These are phyloP conservation scores for Azorinus chamasolen DNA, from an alignment of 2,888 invertebrate species.

Conservation along the genomic window DNA sequence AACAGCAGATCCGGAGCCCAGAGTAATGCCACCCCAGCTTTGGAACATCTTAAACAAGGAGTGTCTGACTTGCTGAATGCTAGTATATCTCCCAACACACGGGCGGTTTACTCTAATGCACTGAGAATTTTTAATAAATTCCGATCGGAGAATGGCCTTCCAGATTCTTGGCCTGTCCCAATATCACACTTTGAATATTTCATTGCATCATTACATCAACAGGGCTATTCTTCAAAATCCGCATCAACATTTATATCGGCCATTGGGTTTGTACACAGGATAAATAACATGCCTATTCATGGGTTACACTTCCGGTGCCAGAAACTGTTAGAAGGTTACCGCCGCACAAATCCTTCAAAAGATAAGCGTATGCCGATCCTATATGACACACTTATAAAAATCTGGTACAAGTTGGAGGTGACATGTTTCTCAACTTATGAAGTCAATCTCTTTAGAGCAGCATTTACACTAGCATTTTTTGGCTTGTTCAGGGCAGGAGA, in stretches of 20 bases:
- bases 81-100: slow-evolving; percentile 14
- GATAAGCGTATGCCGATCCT: slow-evolving; percentile 16
- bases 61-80: slow-evolving; percentile 2
- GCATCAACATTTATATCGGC: slow-evolving; percentile 14
- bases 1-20: no score
- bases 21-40: slow-evolving; percentile 8
- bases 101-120: slow-evolving; percentile 7
- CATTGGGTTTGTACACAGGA: slow-evolving; percentile 17
- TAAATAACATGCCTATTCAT: not conserved
- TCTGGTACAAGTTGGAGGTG: not conserved
- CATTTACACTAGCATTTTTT: slow-evolving; percentile 11
- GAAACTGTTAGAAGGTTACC: slow-evolving; percentile 12
- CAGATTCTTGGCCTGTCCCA: slow-evolving; percentile 10
- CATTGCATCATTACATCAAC: not conserved
- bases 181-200: no score
- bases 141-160: not conserved
- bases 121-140: slow-evolving; percentile 4
- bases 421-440: slow-evolving; percentile 13
- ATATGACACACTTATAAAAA: not conserved
- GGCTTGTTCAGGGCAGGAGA: slow-evolving; percentile 19
- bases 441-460: no score
- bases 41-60: slow-evolving; percentile 21
- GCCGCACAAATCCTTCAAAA: not conserved
- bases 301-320: not conserved
- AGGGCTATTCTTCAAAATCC: not conserved